These are phyloP conservation scores for Chrysopa pallens DNA, from an alignment of 1,140 invertebrate genomes.

Conservation along the genomic window DNA sequence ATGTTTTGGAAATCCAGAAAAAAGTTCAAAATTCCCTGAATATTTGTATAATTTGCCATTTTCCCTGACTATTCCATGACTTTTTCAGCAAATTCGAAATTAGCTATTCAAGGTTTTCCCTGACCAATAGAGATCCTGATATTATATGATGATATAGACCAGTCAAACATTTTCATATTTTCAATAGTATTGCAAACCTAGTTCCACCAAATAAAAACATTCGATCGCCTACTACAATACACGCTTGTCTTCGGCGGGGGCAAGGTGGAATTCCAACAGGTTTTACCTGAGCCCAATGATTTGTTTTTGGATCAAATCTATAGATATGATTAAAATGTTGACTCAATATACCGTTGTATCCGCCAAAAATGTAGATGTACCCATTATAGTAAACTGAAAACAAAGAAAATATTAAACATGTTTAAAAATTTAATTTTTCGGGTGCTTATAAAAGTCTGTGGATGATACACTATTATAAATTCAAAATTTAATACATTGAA, in stretches of 20 bases:
- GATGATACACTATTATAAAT: no score
- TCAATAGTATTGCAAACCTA: conserved; percentile 28
- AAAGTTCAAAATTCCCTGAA: no score
- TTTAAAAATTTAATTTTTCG: conserved; percentile 12
- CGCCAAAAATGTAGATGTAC: conserved; percentile 72
- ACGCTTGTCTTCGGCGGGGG: conserved; percentile 58
- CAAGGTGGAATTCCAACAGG: conserved; percentile 39
- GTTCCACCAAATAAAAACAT: conserved; percentile 77
- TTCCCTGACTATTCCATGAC: no score
- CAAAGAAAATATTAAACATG: conserved; percentile 9
- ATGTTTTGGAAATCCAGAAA: no score
- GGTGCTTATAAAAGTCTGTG: no score
- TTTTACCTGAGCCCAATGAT: conserved; percentile 41
- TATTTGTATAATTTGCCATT: no score
- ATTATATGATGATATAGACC: no score
- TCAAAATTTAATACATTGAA: no score
- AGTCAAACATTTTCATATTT: no score
- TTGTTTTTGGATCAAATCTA: conserved; percentile 41
- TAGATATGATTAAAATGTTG: conserved; percentile 70
- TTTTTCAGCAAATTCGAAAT: no score
- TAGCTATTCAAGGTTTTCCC: no score
- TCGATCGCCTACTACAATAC: conserved; percentile 46
- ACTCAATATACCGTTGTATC: conserved; percentile 56
- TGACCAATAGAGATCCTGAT: no score
- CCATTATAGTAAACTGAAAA: conserved; percentile 53